Base-by-base conservation (phyloP, 1,140 invertebrate species). In the Pseudomyrmex sp. region DNA sequence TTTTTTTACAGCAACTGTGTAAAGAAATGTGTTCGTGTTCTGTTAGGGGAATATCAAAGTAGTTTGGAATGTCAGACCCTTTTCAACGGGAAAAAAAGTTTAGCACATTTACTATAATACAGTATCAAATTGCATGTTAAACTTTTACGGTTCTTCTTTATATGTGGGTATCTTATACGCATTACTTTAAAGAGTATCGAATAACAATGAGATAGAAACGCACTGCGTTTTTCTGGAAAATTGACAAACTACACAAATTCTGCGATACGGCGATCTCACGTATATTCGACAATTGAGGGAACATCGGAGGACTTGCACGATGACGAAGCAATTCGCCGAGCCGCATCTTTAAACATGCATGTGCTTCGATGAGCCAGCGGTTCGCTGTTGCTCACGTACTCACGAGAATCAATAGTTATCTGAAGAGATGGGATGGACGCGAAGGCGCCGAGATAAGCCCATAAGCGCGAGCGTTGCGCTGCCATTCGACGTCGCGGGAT, bases 221-320 rank as follows among this genome's bases (percentile, higher is more conserved):
- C 9, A 8, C 2, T 13, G 8, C 7, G 7, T 44, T 76, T 52
- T 76, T 46, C 8, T n/a, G 58, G 18, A 56, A 68, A 68, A 77
- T 58, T 48, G 23, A 79, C 35, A 69, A 79, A 70, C 69, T 69
- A 26, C 10, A 56, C 50, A 56, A 79, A 69, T 79, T 79, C 13
- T 58, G 35, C 18, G 4, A 35, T 20, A 20, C 18, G 12, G 8
- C 58, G 46, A 46, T 79, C 69, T 58, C 58, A 46, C 20, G 50
- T 20, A 46, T 1, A 10, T 23, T 46, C 20, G 7, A 48, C 44
- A 59, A 69, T 69, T n/a, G 20, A 59, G 10, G 10, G 1, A 13
- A 9, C 1, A 10, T 74, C 13, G 74, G 26, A n/a, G 18, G 4
- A 79, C 26, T 48, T 18, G 59, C 70, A 26, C 35, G 15, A 58